Evolutionary conservation across 2,888 invertebrate species (phyloP), one percentile per base, ranked within the genome.

Genomic region (Agelastica alni): DNA sequence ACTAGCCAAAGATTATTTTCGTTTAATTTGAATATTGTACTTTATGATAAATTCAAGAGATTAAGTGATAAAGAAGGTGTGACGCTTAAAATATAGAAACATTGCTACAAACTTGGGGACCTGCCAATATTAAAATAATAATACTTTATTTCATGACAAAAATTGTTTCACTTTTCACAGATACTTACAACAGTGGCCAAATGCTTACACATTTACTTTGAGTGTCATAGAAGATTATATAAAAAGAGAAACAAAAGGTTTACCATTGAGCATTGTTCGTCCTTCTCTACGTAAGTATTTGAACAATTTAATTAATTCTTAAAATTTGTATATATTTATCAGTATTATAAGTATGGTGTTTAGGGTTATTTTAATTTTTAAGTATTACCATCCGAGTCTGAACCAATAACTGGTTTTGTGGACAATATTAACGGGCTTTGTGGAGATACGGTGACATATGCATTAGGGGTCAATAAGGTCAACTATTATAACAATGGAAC

Each of bases 121-220:
- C n/a, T n/a, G n/a, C n/a, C n/a, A n/a, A n/a, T n/a, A n/a, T n/a
- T n/a, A n/a, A n/a, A n/a, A n/a, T n/a, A n/a, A n/a, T n/a, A n/a
- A n/a, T n/a, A n/a, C n/a, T n/a, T n/a, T n/a, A n/a, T n/a, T n/a
- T n/a, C n/a, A 18, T 42, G 5, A 7, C 2, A 20, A 2, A 7
- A 7, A 36, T 10, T 30, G 4, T 20, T 32, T 30, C 47, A 68
- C 13, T 36, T 41, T 49, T 57, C 68, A 64, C 60, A 84, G 83
- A 22, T 59, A 82, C 10, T 60, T 81, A 2, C 77, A 74, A 0
- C 72, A 75, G 16, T 85, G 84, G 74, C 89, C 89, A 0, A 90
- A 91, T 72, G 87, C 87, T 0, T 89, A 89, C 73, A 82, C 86
- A 0, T 87, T 83, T 70, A 86, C 88, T 0, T 90, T 91, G 75